Evolutionary conservation across 2,113 vertebrate genomes (phyloP).

Genomic region (Syrrhaptes paradoxus): DNA sequence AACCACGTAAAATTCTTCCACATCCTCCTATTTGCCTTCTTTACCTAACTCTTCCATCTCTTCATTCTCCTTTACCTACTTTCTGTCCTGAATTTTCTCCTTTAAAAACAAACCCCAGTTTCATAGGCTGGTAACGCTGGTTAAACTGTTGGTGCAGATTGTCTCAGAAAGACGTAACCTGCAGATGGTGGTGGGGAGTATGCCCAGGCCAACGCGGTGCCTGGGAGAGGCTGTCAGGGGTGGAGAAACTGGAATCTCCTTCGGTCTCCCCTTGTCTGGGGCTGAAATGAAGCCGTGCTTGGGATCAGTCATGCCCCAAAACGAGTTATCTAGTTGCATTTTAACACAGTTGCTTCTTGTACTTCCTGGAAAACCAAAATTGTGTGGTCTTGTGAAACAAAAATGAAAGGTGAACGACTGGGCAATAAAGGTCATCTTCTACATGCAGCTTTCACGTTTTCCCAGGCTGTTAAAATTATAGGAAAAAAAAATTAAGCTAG

Average conservation of each 20-base stretch:
- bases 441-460: not conserved
- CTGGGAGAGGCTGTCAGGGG: not conserved
- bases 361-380: not conserved
- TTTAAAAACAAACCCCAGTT: not conserved
- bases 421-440: not conserved
- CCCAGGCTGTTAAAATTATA: not conserved
- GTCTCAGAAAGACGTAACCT: not conserved
- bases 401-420: not conserved
- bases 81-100: not conserved
- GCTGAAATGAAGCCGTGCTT: not conserved
- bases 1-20: not conserved
- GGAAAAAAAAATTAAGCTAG: not conserved
- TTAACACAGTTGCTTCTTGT: not conserved
- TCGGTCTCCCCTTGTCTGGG: not conserved
- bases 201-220: not conserved
- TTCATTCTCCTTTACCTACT: not conserved
- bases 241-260: not conserved
- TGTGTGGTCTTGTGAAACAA: not conserved
- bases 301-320: not conserved
- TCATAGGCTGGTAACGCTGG: fast-evolving
- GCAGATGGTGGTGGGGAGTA: not conserved
- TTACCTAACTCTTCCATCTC: not conserved
- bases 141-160: not conserved
- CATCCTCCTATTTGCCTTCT: not conserved
- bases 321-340: not conserved